Percentiles rank a stretch among this genome's conserved stretches.
Evolutionary conservation across 2,888 invertebrate species (phyloP).

Genomic region (Acleris cristana): DNA sequence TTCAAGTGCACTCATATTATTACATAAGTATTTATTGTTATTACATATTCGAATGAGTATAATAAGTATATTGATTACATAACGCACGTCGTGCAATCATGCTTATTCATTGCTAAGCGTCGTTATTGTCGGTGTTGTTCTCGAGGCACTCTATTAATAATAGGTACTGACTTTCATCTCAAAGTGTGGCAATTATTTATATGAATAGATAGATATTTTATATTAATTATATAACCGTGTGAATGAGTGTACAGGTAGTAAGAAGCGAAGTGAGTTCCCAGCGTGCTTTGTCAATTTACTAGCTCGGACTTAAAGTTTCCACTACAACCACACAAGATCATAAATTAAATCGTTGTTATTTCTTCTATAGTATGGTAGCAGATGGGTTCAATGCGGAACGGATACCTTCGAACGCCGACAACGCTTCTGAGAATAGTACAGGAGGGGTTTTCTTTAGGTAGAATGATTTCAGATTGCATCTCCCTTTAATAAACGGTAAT

Average conservation of each 20-base stretch:
- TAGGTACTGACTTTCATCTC: slow-evolving; percentile 10
- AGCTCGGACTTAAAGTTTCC: slow-evolving; percentile 16
- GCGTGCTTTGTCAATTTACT: slow-evolving; percentile 30
- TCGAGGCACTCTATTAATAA: slow-evolving; percentile 2
- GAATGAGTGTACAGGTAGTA: slow-evolving; percentile 5
- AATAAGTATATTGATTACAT: slow-evolving; percentile 18
- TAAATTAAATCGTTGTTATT: slow-evolving; percentile 8
- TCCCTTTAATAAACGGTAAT: not conserved
- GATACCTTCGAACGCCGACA: slow-evolving; percentile 39
- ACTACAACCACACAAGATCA: slow-evolving; percentile 10
- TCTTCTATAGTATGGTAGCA: slow-evolving; percentile 33
- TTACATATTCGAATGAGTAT: slow-evolving; percentile 13
- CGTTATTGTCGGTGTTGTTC: slow-evolving; percentile 12
- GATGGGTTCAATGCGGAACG: slow-evolving; percentile 55
- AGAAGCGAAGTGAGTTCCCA: slow-evolving; percentile 31
- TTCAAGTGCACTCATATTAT: slow-evolving; percentile 21
- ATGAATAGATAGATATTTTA: slow-evolving; percentile 2
- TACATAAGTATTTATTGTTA: slow-evolving; percentile 8
- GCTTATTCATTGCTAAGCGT: slow-evolving; percentile 25
- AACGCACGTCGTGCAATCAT: slow-evolving; percentile 32
- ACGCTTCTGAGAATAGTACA: slow-evolving; percentile 25
- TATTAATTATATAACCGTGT: slow-evolving; percentile 19
- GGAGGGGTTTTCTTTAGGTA: not conserved
- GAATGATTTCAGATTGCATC: slow-evolving; percentile 11
- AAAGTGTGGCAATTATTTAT: slow-evolving; percentile 21